These are phyloP conservation scores for Meandrusa payeni DNA, from an alignment of 2,888 invertebrate genomes.

Conservation along the genomic window DNA sequence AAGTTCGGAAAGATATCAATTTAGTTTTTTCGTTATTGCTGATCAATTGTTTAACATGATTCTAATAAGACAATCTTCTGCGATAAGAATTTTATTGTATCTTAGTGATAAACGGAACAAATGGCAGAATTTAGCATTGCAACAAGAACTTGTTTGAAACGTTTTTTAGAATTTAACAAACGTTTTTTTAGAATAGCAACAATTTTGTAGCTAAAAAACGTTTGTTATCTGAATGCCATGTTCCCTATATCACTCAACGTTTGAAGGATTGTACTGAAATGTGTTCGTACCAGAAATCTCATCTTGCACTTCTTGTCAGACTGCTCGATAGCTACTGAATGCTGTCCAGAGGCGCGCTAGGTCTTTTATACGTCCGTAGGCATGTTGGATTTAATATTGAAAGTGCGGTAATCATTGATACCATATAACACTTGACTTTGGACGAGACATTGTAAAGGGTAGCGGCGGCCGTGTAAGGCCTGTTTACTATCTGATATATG, in stretches of 20 bases:
- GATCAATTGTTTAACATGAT: neutral
- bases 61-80: neutral
- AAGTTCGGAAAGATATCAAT: no score
- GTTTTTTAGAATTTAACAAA: no score
- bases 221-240: constrained; percentile 16
- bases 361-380: constrained; percentile 62
- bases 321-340: constrained; percentile 79
- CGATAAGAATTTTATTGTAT: neutral
- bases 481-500: constrained; percentile 16
- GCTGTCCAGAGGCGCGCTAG: constrained; percentile 40
- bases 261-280: constrained; percentile 33
- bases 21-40: neutral
- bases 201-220: no score
- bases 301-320: constrained; percentile 76
- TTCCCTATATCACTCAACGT: constrained; percentile 29
- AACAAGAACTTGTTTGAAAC: no score
- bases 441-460: constrained; percentile 30
- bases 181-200: no score
- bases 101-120: constrained; percentile 3
- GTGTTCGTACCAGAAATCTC: constrained; percentile 72
- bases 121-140: no score
- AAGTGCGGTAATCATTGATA: constrained; percentile 50
- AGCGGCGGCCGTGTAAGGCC: constrained; percentile 28
- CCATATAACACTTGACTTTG: constrained; percentile 31
- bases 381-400: constrained; percentile 48